Evolutionary conservation across 2,113 vertebrate genomes (phyloP).

Genomic region (Rhizomys pruinosus): DNA sequence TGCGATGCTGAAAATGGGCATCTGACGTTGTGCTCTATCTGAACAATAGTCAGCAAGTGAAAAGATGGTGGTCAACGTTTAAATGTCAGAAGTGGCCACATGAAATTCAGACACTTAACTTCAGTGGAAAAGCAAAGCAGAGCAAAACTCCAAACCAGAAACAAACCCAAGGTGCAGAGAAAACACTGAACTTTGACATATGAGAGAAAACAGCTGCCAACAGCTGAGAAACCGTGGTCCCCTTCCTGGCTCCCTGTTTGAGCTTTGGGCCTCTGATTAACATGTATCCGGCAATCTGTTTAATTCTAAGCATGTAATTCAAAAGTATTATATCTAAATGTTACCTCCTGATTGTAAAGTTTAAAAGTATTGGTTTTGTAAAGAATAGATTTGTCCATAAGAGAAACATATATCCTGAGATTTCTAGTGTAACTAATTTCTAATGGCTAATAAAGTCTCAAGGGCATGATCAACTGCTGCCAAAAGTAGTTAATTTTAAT

Average conservation of each 20-base stretch:
- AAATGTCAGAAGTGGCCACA: not conserved
- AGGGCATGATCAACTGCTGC: not conserved
- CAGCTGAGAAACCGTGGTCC: not conserved
- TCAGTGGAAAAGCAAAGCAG: not conserved
- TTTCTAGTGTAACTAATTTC: conserved; percentile 33
- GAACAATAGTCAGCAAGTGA: not conserved
- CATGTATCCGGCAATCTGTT: not conserved
- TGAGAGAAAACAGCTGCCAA: not conserved
- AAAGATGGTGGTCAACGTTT: not conserved
- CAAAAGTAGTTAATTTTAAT: conserved; percentile 27
- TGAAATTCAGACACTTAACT: not conserved
- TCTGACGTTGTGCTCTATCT: not conserved
- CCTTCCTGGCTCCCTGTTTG: not conserved
- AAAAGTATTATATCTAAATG: not conserved
- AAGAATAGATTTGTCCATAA: conserved; percentile 17
- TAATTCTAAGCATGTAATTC: conserved; percentile 5
- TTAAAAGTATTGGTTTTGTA: conserved; percentile 51
- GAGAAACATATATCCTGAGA: not conserved
- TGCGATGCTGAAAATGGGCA: not conserved
- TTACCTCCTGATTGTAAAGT: not conserved
- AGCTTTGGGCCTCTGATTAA: not conserved
- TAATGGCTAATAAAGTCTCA: conserved; percentile 27
- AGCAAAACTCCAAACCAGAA: not conserved
- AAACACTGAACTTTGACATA: not conserved
- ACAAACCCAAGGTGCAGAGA: not conserved